Conservation (phyloP, 2,797 vertebrate species). For the Clarias laeviceps region DNA sequence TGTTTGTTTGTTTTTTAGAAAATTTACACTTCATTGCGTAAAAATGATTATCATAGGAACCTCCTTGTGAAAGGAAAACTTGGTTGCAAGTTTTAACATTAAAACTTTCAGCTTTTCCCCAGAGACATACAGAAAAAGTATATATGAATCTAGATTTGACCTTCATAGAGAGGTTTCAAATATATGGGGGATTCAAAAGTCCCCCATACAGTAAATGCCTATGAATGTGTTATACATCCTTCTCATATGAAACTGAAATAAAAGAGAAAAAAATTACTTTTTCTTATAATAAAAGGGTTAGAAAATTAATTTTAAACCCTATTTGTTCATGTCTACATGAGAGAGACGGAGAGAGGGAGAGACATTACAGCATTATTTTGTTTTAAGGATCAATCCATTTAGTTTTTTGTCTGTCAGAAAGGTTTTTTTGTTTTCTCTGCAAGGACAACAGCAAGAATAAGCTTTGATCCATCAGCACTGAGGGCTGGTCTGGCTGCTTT, state of each 20-base stretch:
- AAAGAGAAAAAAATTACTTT: background rate
- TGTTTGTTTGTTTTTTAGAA: background rate
- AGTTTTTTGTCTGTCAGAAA: background rate
- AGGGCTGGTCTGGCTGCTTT: background rate
- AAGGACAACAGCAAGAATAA: background rate
- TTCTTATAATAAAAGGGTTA: background rate
- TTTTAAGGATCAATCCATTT: background rate
- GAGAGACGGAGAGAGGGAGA: too few relatives aligned
- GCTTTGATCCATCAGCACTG: constrained; percentile 7
- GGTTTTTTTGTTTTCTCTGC: constrained; percentile 17
- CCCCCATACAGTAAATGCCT: background rate
- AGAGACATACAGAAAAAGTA: background rate
- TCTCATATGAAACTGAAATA: background rate
- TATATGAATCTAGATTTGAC: background rate
- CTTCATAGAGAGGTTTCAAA: background rate
- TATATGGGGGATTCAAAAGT: background rate
- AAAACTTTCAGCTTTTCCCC: too few relatives aligned
- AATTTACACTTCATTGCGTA: background rate
- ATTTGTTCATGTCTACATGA: background rate
- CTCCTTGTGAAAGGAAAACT: background rate
- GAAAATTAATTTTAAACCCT: background rate
- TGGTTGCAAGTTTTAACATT: background rate
- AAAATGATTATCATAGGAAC: background rate
- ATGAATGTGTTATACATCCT: background rate
- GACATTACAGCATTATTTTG: background rate